phyloP scores from a whole-genome alignment of 2,888 invertebrate species.

The Drosophila tanythrix region DNA sequence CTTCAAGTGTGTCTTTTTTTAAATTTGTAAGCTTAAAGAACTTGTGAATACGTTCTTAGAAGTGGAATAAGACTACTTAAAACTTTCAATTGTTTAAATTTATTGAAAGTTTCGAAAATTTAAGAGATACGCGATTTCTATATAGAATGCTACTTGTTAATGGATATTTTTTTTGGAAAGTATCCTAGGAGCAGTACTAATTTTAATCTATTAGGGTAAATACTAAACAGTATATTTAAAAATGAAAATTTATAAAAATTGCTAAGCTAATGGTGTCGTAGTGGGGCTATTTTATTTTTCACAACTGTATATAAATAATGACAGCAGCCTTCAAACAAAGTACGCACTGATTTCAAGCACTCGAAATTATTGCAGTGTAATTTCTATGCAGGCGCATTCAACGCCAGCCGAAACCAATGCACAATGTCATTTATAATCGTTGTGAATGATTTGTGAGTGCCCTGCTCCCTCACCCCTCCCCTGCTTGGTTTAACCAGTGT shows the following conservation, averaged over 20 bases:
- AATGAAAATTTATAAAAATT: not conserved
- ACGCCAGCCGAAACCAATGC: conserved; percentile 48
- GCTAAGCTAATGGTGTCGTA: not conserved
- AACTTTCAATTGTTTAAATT: not conserved
- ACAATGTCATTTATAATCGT: conserved; percentile 80
- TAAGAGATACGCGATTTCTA: not conserved
- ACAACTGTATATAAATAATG: not conserved
- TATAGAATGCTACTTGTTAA: not conserved
- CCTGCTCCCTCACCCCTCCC: conserved; percentile 1
- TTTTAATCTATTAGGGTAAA: not conserved
- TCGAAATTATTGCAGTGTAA: conserved; percentile 29
- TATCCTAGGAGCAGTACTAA: not conserved
- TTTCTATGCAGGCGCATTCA: conserved; percentile 72
- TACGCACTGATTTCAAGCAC: conserved; percentile 55
- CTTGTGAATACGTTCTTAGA: not conserved
- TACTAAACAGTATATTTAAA: not conserved
- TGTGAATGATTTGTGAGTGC: conserved; percentile 44
- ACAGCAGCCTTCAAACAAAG: conserved; percentile 12
- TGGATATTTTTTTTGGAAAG: not conserved
- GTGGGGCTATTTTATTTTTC: too few relatives aligned
- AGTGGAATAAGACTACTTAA: not conserved
- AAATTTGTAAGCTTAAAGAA: not conserved
- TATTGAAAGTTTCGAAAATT: not conserved
- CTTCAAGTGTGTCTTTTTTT: not conserved
- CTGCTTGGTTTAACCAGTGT: conserved; percentile 29